A percentile compares a stretch with the other conserved stretches of the same genome.
These are phyloP conservation scores for Clivina fossor DNA, from an alignment of 2,888 invertebrate genomes.

Conservation along the genomic window DNA sequence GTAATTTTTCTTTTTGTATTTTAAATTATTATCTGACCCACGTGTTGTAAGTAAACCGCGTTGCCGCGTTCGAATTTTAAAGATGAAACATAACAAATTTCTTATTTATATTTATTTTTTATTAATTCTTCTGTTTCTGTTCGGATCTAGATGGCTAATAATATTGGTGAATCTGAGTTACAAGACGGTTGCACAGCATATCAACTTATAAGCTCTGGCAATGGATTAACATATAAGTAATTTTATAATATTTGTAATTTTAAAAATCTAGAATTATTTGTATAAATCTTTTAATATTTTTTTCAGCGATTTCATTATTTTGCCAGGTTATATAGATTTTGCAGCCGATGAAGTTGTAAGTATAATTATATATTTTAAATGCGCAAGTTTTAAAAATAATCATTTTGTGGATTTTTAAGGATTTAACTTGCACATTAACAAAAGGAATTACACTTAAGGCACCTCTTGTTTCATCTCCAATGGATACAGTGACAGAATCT, in stretches of 20 bases:
- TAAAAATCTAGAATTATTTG: too few relatives aligned
- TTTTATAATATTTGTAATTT: too few relatives aligned
- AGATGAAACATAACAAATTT: too few relatives aligned
- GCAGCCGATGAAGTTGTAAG: conserved; percentile 79
- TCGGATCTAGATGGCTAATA: conserved; percentile 37
- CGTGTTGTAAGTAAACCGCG: too few relatives aligned
- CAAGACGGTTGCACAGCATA: conserved; percentile 83
- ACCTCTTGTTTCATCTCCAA: conserved; percentile 91
- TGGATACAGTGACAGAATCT: conserved; percentile 97
- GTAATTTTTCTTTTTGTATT: too few relatives aligned
- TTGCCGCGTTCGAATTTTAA: too few relatives aligned
- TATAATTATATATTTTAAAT: too few relatives aligned
- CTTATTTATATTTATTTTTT: too few relatives aligned
- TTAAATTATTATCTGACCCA: too few relatives aligned
- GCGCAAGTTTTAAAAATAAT: too few relatives aligned
- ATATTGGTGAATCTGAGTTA: conserved; percentile 47
- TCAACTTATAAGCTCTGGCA: conserved; percentile 79
- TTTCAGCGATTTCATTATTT: conserved; percentile 81
- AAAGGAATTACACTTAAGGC: conserved; percentile 80
- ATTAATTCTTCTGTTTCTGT: too few relatives aligned
- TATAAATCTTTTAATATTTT: too few relatives aligned
- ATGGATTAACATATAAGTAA: conserved; percentile 91
- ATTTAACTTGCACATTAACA: conserved; percentile 80
- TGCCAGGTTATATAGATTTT: conserved; percentile 94
- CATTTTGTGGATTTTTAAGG: conserved; percentile 57